Conservation (phyloP, 2,888 invertebrate genomes). For the Megastigmus dorsalis region DNA sequence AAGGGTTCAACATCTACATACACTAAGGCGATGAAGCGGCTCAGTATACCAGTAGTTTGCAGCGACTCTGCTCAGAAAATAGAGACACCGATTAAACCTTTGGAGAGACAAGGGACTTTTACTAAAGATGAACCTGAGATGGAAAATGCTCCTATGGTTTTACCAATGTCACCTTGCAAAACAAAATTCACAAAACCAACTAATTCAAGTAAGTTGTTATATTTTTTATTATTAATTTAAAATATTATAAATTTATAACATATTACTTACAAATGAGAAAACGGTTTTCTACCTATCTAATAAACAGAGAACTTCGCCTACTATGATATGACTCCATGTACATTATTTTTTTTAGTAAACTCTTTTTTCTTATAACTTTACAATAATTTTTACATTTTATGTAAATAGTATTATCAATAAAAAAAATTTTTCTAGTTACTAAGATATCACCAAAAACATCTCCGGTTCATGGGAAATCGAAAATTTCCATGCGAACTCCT, state of each 20-base stretch:
- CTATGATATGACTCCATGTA: too few species aligned
- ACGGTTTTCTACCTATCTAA: too few species aligned
- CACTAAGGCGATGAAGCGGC: slow-evolving; percentile 60
- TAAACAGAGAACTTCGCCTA: too few species aligned
- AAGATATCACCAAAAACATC: slow-evolving; percentile 46
- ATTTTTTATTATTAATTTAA: not conserved
- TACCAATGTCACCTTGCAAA: slow-evolving; percentile 54
- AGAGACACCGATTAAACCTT: slow-evolving; percentile 68
- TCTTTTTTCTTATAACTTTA: too few species aligned
- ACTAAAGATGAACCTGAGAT: slow-evolving; percentile 86
- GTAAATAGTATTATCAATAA: too few species aligned
- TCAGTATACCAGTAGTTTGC: slow-evolving; percentile 50
- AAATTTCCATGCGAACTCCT: slow-evolving; percentile 59
- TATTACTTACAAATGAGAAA: too few species aligned
- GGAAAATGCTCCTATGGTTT: slow-evolving; percentile 68
- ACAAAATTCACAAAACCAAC: not conserved
- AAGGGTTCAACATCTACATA: slow-evolving; percentile 63
- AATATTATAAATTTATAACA: not conserved
- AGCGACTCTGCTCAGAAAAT: slow-evolving; percentile 50
- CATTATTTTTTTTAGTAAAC: too few species aligned
- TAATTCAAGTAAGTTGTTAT: slow-evolving; percentile 26
- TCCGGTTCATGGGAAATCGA: slow-evolving; percentile 60
- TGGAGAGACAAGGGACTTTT: slow-evolving; percentile 93
- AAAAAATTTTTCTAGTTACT: slow-evolving; percentile 14
- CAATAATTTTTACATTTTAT: too few species aligned